A percentile compares a stretch with the other conserved stretches of the same genome.
Evolutionary conservation across 2,888 invertebrate species (phyloP).

Genomic region (Leptarthrus brevirostris): DNA sequence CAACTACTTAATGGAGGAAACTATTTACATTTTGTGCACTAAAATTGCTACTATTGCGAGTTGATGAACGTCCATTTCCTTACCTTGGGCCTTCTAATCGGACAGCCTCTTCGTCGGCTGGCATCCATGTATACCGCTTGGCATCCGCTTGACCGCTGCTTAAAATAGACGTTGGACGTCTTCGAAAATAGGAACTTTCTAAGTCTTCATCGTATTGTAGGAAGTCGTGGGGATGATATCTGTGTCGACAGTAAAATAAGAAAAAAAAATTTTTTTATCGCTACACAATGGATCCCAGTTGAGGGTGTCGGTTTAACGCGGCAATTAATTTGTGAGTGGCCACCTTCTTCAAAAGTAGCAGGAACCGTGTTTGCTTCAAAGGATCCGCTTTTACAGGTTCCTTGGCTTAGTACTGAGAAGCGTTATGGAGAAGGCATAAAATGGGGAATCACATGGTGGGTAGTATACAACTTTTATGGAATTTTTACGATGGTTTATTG

Average conservation of each 20-base stretch:
- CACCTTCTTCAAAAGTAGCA: not conserved
- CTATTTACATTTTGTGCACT: not conserved
- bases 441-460: not conserved
- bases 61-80: constrained; percentile 4
- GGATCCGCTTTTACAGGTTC: not conserved
- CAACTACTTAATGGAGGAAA: not conserved
- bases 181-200: constrained; percentile 83
- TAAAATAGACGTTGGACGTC: constrained; percentile 80
- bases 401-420: not conserved
- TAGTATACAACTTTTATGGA: not conserved
- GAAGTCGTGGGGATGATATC: constrained; percentile 70
- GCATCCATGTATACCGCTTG: constrained; percentile 82
- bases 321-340: not conserved
- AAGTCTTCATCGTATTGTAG: constrained; percentile 78
- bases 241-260: constrained; percentile 34
- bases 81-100: constrained; percentile 79
- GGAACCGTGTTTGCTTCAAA: not conserved
- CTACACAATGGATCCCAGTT: not conserved
- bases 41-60: not conserved
- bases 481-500: constrained; percentile 7
- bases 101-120: constrained; percentile 79
- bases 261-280: constrained; percentile 20
- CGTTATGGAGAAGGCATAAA: not conserved
- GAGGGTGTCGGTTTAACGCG: not conserved
- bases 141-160: constrained; percentile 73